Evolutionary conservation across 2,113 vertebrate species (phyloP), one percentile per base, ranked within the genome.

Genomic region (Heterocephalus glaber): DNA sequence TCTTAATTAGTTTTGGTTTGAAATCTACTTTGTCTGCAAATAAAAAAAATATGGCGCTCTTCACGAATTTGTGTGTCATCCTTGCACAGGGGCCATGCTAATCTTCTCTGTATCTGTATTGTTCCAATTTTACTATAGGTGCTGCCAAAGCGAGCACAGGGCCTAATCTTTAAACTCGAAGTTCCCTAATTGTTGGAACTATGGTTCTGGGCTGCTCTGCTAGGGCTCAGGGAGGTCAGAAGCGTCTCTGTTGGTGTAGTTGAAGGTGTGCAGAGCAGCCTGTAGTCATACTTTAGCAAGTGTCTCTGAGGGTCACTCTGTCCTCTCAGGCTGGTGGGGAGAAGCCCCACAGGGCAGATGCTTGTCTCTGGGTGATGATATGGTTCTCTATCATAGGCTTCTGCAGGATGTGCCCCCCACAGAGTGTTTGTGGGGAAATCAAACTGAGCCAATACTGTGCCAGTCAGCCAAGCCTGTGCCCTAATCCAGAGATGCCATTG

Each of bases 111-210:
- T n/a, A n/a, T n/a, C n/a, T n/a, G n/a, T n/a, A n/a, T n/a, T n/a
- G n/a, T n/a, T n/a, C n/a, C n/a, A n/a, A n/a, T n/a, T n/a, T n/a
- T n/a, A n/a, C n/a, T n/a, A n/a, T n/a, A n/a, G n/a, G n/a, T n/a
- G n/a, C n/a, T n/a, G n/a, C n/a, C n/a, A n/a, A n/a, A n/a, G n/a
- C 19, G 38, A 19, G 58, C 19, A 4, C 5, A 7, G 58, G 58
- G 38, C 38, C 70, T 84, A 66, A 47, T 68, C 35, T 92, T 86
- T 92, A 91, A 92, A 95, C 79, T 19, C 28, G 47, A 26, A 85
- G 38, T 35, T 81, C 61, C 7, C 47, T 35, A 6, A 35, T 52
- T 91, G 16, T 65, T 94, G 63, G n/a, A 58, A 41, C 28, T 49
- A 79, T 74, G 56, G 47, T 74, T 26, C 65, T 86, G 41, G 26